Conservation (phyloP, 2,797 vertebrate genomes). For the Scyliorhinus canicula region DNA sequence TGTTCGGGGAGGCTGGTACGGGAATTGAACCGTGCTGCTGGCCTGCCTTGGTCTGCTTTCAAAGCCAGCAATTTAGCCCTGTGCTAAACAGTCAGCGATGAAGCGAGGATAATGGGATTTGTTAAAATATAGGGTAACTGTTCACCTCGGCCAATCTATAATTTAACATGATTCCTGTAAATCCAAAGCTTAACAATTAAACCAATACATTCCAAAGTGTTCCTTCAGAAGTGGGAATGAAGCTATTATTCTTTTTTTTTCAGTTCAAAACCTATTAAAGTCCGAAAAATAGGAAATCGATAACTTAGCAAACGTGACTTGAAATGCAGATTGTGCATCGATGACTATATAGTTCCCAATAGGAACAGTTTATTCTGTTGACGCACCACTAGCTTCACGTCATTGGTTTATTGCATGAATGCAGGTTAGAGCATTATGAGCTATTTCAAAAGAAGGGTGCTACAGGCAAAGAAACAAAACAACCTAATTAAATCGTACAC, state of each 20-base stretch:
- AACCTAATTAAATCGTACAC: not conserved
- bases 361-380: slow-evolving; percentile 15
- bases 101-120: not conserved
- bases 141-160: not conserved
- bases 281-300: not conserved
- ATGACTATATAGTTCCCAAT: not conserved
- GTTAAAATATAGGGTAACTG: not conserved
- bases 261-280: not conserved
- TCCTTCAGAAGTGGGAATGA: not conserved
- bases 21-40: too few relatives aligned
- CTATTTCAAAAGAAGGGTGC: not conserved
- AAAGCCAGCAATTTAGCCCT: too few relatives aligned
- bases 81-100: not conserved
- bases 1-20: too few relatives aligned
- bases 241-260: not conserved
- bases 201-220: not conserved
- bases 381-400: not conserved
- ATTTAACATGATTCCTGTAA: not conserved
- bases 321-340: not conserved
- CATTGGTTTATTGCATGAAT: not conserved
- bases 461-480: not conserved
- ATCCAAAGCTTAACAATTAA: not conserved
- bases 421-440: not conserved
- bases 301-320: not conserved
- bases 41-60: too few relatives aligned